phyloP scores from a whole-genome alignment of 2,113 vertebrate genomes.

The Grammomys dolichurus region DNA sequence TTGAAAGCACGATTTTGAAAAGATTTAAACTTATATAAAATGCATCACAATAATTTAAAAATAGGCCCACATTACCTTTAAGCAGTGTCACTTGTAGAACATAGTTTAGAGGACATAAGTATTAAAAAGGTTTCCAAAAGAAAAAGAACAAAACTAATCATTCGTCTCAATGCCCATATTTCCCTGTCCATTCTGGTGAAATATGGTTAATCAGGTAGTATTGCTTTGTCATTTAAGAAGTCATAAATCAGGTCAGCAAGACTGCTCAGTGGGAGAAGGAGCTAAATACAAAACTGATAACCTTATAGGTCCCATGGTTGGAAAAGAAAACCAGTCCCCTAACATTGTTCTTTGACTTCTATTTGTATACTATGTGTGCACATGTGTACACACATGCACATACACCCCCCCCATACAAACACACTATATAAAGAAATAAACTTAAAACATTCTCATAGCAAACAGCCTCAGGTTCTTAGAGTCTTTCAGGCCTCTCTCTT shows the following conservation, averaged over 20 bases:
- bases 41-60: constrained; percentile 4
- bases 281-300: neutral
- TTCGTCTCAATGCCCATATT: neutral
- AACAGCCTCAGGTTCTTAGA: neutral
- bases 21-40: neutral
- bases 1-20: neutral
- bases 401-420: neutral
- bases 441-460: neutral
- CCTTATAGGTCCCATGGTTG: no score
- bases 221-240: constrained; percentile 34
- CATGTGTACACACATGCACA: neutral
- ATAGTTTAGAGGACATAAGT: neutral
- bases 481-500: neutral
- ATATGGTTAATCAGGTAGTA: neutral
- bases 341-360: neutral
- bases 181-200: neutral
- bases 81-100: neutral
- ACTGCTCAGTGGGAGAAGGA: neutral
- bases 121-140: neutral
- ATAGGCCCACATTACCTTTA: neutral
- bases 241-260: neutral
- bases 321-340: neutral
- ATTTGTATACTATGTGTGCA: neutral
- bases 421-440: neutral
- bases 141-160: neutral